These are phyloP conservation scores for Dromius quadrimaculatus DNA, from an alignment of 2,888 invertebrate species.

Conservation along the genomic window DNA sequence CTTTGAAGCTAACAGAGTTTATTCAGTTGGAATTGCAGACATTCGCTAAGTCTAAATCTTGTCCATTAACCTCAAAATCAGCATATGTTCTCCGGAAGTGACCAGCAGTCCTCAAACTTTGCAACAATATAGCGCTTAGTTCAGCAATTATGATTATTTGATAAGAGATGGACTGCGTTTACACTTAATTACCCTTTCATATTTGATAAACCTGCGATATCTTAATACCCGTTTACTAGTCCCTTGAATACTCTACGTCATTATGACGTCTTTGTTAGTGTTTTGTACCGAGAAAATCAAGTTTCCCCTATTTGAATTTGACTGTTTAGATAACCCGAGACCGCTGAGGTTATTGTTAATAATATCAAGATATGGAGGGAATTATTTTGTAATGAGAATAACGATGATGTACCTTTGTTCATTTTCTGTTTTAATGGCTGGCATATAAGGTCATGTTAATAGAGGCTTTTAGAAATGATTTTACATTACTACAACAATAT, in stretches of 20 bases:
- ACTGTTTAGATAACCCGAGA: conserved; percentile 16
- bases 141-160: conserved; percentile 21
- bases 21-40: conserved; percentile 10
- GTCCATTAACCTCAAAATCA: conserved; percentile 13
- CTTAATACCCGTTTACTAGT: conserved; percentile 4
- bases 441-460: not conserved
- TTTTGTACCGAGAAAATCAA: not conserved
- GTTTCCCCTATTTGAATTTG: conserved; percentile 22
- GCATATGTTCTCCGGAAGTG: conserved; percentile 22
- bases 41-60: not conserved
- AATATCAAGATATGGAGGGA: no score
- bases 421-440: not conserved
- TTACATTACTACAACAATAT: no score
- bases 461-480: no score
- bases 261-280: conserved; percentile 21
- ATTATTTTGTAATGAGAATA: conserved; percentile 8
- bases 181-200: conserved; percentile 24
- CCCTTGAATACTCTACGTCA: conserved; percentile 12
- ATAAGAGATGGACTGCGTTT: conserved; percentile 25
- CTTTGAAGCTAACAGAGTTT: no score
- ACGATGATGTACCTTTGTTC: conserved; percentile 21
- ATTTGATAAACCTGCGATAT: conserved; percentile 33
- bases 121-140: conserved; percentile 25
- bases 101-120: conserved; percentile 27
- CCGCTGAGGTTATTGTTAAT: not conserved